Percentiles rank a stretch among this genome's conserved stretches.
Conservation (phyloP, 2,888 invertebrate species). For the Meloe dianella region DNA sequence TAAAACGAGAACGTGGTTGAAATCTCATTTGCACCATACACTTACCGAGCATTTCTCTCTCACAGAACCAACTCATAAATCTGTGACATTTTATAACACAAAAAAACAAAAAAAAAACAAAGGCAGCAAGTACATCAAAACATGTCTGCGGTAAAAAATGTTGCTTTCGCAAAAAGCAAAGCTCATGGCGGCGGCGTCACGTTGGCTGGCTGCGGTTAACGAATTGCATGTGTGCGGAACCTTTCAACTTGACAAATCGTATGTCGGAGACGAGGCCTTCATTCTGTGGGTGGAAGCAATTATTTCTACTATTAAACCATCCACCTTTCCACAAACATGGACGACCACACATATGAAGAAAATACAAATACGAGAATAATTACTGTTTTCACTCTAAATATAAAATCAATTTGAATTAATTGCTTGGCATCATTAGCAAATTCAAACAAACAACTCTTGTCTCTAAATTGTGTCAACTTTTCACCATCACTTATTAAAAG, state of each 20-base stretch:
- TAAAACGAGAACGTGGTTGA: constrained; percentile 45
- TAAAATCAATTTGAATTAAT: constrained; percentile 7
- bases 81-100: constrained; percentile 51
- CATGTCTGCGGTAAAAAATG: constrained; percentile 57
- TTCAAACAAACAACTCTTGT: neutral
- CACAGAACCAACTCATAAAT: constrained; percentile 50
- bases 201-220: constrained; percentile 59
- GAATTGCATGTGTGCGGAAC: constrained; percentile 61
- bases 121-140: constrained; percentile 57
- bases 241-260: constrained; percentile 60
- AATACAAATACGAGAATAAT: constrained; percentile 20
- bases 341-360: constrained; percentile 23
- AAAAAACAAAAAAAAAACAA: constrained; percentile 48
- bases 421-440: neutral
- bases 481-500: neutral
- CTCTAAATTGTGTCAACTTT: neutral
- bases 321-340: constrained; percentile 38
- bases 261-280: constrained; percentile 51
- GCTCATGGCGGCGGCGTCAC: constrained; percentile 58
- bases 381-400: constrained; percentile 5
- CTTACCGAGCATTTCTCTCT: constrained; percentile 47
- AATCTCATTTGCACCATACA: constrained; percentile 56
- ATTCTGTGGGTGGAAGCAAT: constrained; percentile 54
- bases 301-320: constrained; percentile 46
- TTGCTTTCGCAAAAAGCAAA: constrained; percentile 55